These are phyloP conservation scores for Clarias magur DNA, from an alignment of 2,113 vertebrate genomes.

Conservation along the genomic window DNA sequence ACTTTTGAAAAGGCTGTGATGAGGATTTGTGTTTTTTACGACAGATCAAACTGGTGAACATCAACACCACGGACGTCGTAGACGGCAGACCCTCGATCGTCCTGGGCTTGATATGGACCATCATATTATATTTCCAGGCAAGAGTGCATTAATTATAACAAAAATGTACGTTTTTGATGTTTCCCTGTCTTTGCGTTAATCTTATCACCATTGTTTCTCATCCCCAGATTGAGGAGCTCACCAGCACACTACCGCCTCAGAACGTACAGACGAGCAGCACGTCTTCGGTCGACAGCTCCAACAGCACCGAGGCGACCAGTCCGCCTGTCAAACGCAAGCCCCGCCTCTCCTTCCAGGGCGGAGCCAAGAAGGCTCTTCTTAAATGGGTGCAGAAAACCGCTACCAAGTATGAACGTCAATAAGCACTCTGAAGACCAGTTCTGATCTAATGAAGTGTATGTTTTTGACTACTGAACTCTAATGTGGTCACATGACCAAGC, in stretches of 20 bases:
- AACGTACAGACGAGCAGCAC: conserved; percentile 82
- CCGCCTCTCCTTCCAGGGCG: conserved; percentile 82
- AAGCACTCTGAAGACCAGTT: neutral
- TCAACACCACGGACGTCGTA: conserved; percentile 95
- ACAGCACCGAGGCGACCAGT: conserved; percentile 86
- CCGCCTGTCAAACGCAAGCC: conserved; percentile 91
- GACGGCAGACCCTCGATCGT: conserved; percentile 94
- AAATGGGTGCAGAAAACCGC: conserved; percentile 92
- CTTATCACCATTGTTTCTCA: neutral
- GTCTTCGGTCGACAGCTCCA: conserved; percentile 88
- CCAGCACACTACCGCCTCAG: conserved; percentile 88
- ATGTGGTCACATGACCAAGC: neutral
- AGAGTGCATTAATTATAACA: neutral
- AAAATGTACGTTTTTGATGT: no score
- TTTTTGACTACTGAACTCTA: neutral
- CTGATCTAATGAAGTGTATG: neutral
- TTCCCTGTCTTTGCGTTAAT: no score
- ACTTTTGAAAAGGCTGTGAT: neutral
- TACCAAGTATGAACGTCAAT: conserved; percentile 81
- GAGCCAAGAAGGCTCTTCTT: conserved; percentile 89
- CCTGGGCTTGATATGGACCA: conserved; percentile 94
- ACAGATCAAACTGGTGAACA: conserved; percentile 98
- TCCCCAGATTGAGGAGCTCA: conserved; percentile 92
- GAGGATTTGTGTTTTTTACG: conserved; percentile 34
- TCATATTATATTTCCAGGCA: conserved; percentile 99